These are phyloP conservation scores for Heteractis magnifica DNA, from an alignment of 92 coral and sea anemone genomes.

Conservation along the genomic window DNA sequence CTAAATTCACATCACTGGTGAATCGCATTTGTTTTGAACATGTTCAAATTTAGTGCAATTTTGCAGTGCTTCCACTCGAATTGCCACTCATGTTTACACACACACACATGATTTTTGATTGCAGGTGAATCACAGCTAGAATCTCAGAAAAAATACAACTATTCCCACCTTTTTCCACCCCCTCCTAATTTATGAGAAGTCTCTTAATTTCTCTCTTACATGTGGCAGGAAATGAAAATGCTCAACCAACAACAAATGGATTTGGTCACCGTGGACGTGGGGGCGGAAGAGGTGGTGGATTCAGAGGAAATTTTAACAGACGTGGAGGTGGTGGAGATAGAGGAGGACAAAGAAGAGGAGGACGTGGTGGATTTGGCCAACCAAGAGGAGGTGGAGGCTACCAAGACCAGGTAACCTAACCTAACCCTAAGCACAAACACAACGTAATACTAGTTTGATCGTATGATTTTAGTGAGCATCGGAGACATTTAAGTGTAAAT, in stretches of 20 bases:
- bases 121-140: too few species aligned
- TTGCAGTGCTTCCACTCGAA: too few species aligned
- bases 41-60: too few species aligned
- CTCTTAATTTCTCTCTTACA: background rate
- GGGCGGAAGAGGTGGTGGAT: conserved; percentile 75
- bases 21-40: too few species aligned
- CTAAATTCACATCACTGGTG: too few species aligned
- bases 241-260: conserved; percentile 65
- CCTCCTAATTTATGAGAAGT: background rate
- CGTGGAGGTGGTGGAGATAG: conserved; percentile 76
- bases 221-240: conserved; percentile 46
- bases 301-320: conserved; percentile 62
- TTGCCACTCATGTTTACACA: too few species aligned
- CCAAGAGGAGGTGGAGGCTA: conserved; percentile 56
- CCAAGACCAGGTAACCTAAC: conserved; percentile 25
- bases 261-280: conserved; percentile 79
- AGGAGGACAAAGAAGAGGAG: conserved; percentile 75
- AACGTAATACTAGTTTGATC: too few species aligned
- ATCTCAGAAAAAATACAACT: too few species aligned
- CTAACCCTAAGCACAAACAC: too few species aligned
- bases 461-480: too few species aligned
- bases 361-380: conserved; percentile 75
- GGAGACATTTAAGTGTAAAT: too few species aligned
- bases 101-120: too few species aligned
- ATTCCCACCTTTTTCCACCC: background rate